These are phyloP conservation scores for Xiphorhynchus erythropygius DNA, from an alignment of 2,797 vertebrate genomes.

Conservation along the genomic window DNA sequence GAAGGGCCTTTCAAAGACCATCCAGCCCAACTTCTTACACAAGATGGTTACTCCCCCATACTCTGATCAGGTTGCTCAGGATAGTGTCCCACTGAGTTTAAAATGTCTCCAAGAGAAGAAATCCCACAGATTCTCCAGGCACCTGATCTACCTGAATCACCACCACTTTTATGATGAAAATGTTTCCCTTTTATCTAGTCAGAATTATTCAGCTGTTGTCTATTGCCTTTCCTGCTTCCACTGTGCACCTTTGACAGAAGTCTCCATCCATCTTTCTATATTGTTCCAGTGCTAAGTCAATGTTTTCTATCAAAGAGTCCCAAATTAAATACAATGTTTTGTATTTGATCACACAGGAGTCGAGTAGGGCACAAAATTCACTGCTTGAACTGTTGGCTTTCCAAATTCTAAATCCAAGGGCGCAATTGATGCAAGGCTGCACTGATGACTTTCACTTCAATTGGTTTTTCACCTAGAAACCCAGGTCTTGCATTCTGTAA, in stretches of 20 bases:
- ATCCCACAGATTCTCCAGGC: accelerated
- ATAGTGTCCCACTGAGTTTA: background rate
- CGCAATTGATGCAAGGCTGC: too few relatives aligned
- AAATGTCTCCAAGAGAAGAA: background rate
- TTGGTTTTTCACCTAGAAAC: background rate
- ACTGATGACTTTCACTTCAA: background rate
- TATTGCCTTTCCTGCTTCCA: background rate
- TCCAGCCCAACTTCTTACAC: background rate
- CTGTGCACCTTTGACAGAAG: background rate
- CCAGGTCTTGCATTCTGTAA: background rate
- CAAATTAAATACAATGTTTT: background rate
- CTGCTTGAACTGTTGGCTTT: background rate
- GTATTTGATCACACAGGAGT: background rate
- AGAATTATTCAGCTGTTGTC: background rate
- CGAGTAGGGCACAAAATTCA: background rate
- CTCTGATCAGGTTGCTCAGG: background rate
- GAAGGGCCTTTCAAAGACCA: background rate
- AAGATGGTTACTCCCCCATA: background rate
- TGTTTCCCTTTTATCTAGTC: background rate
- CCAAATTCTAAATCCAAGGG: background rate
- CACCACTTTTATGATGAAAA: background rate
- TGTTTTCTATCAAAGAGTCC: background rate
- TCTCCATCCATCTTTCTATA: background rate
- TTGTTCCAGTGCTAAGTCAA: background rate
- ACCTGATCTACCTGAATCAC: background rate